Evolutionary conservation across 2,888 invertebrate genomes (phyloP).

Genomic region (Drosophila acutilabella): DNA sequence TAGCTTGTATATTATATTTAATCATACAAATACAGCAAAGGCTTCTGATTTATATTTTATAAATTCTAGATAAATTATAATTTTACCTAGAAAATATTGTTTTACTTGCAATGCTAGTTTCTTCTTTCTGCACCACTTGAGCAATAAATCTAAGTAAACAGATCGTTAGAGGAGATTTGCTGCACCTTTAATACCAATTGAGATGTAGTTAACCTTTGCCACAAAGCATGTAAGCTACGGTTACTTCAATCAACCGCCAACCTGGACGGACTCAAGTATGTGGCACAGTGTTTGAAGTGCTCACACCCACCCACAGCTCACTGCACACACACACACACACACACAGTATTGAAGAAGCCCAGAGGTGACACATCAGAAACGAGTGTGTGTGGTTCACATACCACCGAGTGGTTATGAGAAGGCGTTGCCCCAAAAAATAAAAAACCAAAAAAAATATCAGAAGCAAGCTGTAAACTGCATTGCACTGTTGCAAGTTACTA

Average conservation of each 20-base stretch:
- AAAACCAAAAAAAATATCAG: slow-evolving; percentile 20
- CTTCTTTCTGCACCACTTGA: not conserved
- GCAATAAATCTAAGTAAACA: slow-evolving; percentile 12
- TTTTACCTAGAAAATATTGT: not conserved
- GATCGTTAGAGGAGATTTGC: slow-evolving; percentile 16
- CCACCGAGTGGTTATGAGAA: slow-evolving; percentile 29
- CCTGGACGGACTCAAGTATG: slow-evolving; percentile 8
- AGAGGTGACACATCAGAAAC: slow-evolving; percentile 61
- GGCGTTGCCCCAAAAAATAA: slow-evolving; percentile 54
- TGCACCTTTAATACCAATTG: slow-evolving; percentile 23
- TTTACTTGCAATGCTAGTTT: not conserved
- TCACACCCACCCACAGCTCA: slow-evolving; percentile 45
- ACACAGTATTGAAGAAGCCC: slow-evolving; percentile 19
- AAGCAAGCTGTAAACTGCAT: slow-evolving; percentile 32
- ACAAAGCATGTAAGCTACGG: slow-evolving; percentile 12
- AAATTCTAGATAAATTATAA: too few relatives aligned
- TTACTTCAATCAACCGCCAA: slow-evolving; percentile 36
- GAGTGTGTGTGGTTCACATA: slow-evolving; percentile 14
- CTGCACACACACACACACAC: slow-evolving; percentile 45
- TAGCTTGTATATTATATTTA: too few relatives aligned
- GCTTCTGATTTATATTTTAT: too few relatives aligned
- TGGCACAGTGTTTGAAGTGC: slow-evolving; percentile 40
- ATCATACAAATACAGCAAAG: too few relatives aligned
- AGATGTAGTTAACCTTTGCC: slow-evolving; percentile 33
- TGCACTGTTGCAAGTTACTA: slow-evolving; percentile 26